These are phyloP conservation scores for Scaptomyza parva DNA, from an alignment of 2,888 invertebrate genomes.

Conservation along the genomic window DNA sequence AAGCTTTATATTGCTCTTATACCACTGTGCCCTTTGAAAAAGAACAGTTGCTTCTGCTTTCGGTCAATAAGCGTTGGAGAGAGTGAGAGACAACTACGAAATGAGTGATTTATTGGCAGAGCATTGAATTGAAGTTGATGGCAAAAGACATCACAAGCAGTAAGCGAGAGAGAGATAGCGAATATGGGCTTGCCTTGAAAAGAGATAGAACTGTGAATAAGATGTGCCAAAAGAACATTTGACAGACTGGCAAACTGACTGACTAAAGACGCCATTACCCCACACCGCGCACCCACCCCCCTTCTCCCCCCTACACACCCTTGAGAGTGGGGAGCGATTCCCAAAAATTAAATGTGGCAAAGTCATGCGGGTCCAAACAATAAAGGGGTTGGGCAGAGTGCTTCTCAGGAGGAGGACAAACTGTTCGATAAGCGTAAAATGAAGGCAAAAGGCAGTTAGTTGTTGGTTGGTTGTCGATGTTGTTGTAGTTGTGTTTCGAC, in stretches of 20 bases:
- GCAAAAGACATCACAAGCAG: conserved; percentile 54
- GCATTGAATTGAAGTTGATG: conserved; percentile 81
- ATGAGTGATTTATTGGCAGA: conserved; percentile 83
- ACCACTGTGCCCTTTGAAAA: conserved; percentile 50
- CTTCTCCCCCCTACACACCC: background rate
- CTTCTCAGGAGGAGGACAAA: conserved; percentile 14
- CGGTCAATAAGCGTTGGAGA: conserved; percentile 53
- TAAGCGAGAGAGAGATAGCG: conserved; percentile 12
- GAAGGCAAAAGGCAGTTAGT: conserved; percentile 61
- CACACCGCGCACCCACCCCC: background rate
- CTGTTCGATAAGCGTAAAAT: conserved; percentile 74
- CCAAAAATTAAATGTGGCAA: conserved; percentile 69
- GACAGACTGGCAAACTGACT: conserved; percentile 62
- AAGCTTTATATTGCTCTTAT: background rate
- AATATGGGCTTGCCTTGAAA: conserved; percentile 52
- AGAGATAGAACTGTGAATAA: conserved; percentile 54
- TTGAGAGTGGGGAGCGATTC: conserved; percentile 22
- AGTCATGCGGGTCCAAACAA: conserved; percentile 5
- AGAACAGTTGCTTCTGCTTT: conserved; percentile 48
- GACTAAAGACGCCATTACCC: conserved; percentile 50
- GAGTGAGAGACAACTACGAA: conserved; percentile 57
- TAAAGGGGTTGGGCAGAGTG: conserved; percentile 12
- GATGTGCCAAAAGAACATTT: conserved; percentile 79
- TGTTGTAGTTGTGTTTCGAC: conserved; percentile 26
- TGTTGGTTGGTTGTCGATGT: conserved; percentile 1